Conservation (phyloP, 1,140 invertebrate species). For the Platyscapa corneri region DNA sequence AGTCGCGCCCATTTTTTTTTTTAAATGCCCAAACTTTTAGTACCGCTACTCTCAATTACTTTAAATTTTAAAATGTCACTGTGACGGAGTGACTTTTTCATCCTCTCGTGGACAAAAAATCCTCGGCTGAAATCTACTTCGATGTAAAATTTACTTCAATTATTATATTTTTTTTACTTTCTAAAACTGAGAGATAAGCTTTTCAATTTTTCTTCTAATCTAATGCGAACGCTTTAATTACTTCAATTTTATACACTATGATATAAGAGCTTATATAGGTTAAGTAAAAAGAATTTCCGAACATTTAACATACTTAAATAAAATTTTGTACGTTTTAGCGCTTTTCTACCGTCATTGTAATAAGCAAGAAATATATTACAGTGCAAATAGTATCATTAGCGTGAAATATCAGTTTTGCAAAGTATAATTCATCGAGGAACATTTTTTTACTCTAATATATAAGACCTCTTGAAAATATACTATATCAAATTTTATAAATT, state of each 20-base stretch:
- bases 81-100: not conserved
- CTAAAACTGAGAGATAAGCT: not conserved
- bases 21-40: not conserved
- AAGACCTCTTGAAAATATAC: not conserved
- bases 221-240: not conserved
- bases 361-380: not conserved
- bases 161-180: not conserved
- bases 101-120: not conserved
- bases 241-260: not conserved
- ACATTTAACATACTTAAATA: not conserved
- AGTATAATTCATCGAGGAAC: not conserved
- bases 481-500: not conserved
- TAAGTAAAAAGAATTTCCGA: not conserved
- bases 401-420: not conserved
- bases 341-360: not conserved
- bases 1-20: not conserved
- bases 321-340: not conserved
- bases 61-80: not conserved
- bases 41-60: no score
- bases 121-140: not conserved
- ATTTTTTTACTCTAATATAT: not conserved
- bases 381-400: not conserved
- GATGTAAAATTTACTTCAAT: not conserved
- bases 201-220: not conserved
- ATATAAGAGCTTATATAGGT: not conserved